These are phyloP conservation scores for Vulpes ferrilata DNA, from an alignment of 2,113 vertebrate species.

Conservation along the genomic window DNA sequence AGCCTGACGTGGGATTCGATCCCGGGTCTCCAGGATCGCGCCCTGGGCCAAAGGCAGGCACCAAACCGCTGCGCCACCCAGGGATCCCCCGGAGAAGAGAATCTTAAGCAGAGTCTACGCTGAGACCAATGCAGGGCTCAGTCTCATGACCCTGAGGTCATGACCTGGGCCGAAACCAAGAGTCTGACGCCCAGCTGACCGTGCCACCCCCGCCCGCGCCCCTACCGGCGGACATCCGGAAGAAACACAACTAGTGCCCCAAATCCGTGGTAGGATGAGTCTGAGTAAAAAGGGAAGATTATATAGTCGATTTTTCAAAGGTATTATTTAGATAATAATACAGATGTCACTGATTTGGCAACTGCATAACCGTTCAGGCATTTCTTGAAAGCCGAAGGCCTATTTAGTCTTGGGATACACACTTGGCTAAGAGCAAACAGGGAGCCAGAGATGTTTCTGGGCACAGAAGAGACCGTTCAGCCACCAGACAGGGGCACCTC, in stretches of 20 bases:
- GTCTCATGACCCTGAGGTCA: not conserved
- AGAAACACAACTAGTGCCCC: not conserved
- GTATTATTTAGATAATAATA: not conserved
- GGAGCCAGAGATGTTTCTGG: not conserved
- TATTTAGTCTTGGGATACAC: not conserved
- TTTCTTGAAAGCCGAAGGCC: not conserved
- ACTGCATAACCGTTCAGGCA: not conserved
- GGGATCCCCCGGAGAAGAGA: not conserved
- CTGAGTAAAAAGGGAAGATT: not conserved
- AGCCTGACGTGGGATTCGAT: too few relatives aligned
- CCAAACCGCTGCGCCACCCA: too few relatives aligned
- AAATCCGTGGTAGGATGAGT: not conserved
- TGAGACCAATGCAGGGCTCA: too few relatives aligned
- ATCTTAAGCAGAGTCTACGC: not conserved
- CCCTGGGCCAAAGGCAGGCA: too few relatives aligned
- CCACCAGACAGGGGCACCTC: rapidly evolving
- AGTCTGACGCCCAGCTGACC: not conserved
- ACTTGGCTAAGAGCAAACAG: not conserved
- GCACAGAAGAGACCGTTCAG: not conserved
- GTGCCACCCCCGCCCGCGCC: not conserved
- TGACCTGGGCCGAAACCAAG: not conserved
- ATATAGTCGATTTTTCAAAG: not conserved
- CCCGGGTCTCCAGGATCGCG: too few relatives aligned
- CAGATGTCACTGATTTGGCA: not conserved
- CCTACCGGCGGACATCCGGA: not conserved